These are phyloP conservation scores for Stegodyphus dumicola DNA, from an alignment of 1,140 invertebrate genomes.

Conservation along the genomic window DNA sequence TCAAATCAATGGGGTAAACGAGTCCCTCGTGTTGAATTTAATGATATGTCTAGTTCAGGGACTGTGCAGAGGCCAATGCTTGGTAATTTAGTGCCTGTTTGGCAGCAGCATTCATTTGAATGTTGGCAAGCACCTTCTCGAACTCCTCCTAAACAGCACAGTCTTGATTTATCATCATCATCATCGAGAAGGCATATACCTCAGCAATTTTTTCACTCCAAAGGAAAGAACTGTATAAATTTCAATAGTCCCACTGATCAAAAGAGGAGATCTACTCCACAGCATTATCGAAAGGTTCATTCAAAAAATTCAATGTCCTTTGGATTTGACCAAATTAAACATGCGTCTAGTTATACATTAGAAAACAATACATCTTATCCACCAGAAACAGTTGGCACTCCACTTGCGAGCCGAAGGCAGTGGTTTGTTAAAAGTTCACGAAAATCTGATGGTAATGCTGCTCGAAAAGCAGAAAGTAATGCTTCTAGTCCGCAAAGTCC, in stretches of 20 bases:
- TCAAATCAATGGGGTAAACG: slow-evolving; percentile 42
- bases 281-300: slow-evolving; percentile 38
- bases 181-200: not conserved
- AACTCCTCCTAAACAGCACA: slow-evolving; percentile 49
- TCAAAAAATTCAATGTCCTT: slow-evolving; percentile 49
- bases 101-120: slow-evolving; percentile 57
- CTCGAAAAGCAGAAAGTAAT: slow-evolving; percentile 40
- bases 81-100: slow-evolving; percentile 32
- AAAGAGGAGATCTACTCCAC: slow-evolving; percentile 69
- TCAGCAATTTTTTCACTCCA: slow-evolving; percentile 41
- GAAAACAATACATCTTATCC: slow-evolving; percentile 48
- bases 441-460: slow-evolving; percentile 9
- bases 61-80: slow-evolving; percentile 42
- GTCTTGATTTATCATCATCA: slow-evolving; percentile 13
- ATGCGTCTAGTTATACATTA: slow-evolving; percentile 31
- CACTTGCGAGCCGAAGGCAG: slow-evolving; percentile 50
- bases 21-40: slow-evolving; percentile 22
- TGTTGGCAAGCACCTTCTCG: slow-evolving; percentile 34
- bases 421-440: slow-evolving; percentile 48
- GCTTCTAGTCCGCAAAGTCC: slow-evolving; percentile 56
- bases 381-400: slow-evolving; percentile 51
- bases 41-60: not conserved
- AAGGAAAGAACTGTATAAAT: slow-evolving; percentile 81
- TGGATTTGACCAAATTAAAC: slow-evolving; percentile 31
- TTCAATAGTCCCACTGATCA: slow-evolving; percentile 89